Conservation (phyloP, 2,797 vertebrate genomes). For the Falco cherrug region DNA sequence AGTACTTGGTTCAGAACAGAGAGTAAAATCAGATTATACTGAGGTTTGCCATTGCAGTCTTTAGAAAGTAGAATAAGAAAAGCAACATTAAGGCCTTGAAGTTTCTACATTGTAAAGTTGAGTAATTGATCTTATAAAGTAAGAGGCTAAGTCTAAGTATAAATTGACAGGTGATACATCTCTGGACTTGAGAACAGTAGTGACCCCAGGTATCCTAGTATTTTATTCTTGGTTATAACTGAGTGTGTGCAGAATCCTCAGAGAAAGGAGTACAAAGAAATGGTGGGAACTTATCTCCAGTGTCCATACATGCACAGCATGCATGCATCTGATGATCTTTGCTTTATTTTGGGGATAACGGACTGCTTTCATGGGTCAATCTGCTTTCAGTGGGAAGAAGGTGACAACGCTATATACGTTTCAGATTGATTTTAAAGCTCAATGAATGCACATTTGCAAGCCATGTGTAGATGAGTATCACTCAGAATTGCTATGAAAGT, state of each 20-base stretch:
- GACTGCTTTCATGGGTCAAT: not conserved
- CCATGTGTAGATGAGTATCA: not conserved
- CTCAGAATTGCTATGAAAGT: not conserved
- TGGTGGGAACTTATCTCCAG: not conserved
- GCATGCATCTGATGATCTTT: not conserved
- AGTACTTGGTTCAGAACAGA: not conserved
- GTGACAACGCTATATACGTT: not conserved
- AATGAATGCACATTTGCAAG: not conserved
- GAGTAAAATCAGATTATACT: not conserved
- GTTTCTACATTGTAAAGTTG: not conserved
- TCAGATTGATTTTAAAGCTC: not conserved
- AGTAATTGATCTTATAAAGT: not conserved
- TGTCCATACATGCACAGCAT: accelerated
- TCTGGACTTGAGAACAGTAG: not conserved
- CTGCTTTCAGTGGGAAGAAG: not conserved
- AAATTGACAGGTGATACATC: not conserved
- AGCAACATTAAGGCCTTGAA: not conserved
- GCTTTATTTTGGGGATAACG: not conserved
- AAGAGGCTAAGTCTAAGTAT: not conserved
- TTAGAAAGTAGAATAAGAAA: not conserved
- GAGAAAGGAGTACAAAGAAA: not conserved
- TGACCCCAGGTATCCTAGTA: not conserved
- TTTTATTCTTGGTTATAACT: not conserved
- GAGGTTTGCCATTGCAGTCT: not conserved
- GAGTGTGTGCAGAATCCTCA: not conserved